Percentiles rank a stretch among this genome's conserved stretches.
These are phyloP conservation scores for Lochmaea capreae DNA, from an alignment of 2,888 invertebrate genomes.

Conservation along the genomic window DNA sequence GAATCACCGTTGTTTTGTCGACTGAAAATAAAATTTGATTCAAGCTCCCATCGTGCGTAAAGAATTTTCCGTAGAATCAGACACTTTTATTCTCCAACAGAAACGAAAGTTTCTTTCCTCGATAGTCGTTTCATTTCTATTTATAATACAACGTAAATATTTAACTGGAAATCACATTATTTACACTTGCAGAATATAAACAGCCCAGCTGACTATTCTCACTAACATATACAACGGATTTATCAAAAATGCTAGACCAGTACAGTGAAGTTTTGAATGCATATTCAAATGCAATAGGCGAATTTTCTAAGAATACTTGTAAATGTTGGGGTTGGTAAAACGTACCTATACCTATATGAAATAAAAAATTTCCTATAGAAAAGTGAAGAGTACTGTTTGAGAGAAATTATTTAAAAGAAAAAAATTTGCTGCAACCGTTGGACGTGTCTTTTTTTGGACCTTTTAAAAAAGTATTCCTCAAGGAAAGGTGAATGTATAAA, in stretches of 20 bases:
- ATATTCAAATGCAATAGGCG: neutral
- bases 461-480: too few species aligned
- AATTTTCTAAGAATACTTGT: neutral
- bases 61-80: conserved; percentile 11
- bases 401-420: too few species aligned
- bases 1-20: neutral
- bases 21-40: conserved; percentile 2
- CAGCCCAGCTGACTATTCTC: neutral
- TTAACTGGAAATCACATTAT: conserved; percentile 22
- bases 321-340: neutral
- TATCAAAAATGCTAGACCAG: neutral
- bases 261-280: neutral
- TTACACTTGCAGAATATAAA: neutral
- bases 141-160: conserved; percentile 31
- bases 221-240: neutral
- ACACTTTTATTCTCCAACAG: conserved; percentile 16
- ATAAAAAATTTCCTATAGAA: too few species aligned
- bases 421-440: too few species aligned
- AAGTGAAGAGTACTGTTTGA: too few species aligned
- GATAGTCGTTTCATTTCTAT: conserved; percentile 20
- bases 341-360: too few species aligned
- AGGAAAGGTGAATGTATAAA: too few species aligned
- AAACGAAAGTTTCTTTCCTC: conserved; percentile 29
- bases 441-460: too few species aligned
- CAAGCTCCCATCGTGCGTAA: neutral